A percentile compares a stretch with the other conserved stretches of the same genome.
Evolutionary conservation across 64 coral and sea anemone genomes (phyloP).

Genomic region (Montipora cactus): DNA sequence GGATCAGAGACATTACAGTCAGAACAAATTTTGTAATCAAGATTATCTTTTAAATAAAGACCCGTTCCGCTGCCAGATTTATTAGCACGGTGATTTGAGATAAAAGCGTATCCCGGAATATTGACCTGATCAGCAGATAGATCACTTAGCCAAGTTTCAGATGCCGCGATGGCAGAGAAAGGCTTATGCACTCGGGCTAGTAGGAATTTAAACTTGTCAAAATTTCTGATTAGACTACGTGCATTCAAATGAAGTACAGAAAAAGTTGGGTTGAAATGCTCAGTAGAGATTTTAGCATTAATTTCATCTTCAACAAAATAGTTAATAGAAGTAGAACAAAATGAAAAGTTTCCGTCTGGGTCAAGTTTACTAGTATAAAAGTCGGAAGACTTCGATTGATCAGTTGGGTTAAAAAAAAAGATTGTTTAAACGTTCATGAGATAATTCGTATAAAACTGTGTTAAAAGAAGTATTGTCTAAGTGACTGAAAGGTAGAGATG

Average conservation of each 20-base stretch:
- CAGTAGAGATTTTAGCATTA: background rate
- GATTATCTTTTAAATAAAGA: no score
- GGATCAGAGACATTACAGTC: no score
- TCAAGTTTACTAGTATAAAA: background rate
- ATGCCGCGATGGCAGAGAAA: background rate
- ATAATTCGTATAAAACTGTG: background rate
- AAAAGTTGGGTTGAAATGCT: background rate
- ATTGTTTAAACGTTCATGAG: background rate
- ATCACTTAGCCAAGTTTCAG: background rate
- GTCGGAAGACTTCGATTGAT: background rate
- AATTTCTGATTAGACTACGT: background rate
- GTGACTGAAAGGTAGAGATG: background rate
- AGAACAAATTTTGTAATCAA: no score
- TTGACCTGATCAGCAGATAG: no score
- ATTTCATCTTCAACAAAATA: background rate
- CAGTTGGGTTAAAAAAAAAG: background rate
- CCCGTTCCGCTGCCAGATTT: no score
- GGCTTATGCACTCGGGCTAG: background rate
- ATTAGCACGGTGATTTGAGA: no score
- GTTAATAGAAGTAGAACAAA: background rate
- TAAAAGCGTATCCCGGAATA: no score
- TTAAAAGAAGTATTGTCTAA: background rate
- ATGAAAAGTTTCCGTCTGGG: background rate
- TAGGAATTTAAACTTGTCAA: background rate
- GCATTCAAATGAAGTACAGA: background rate